Percentiles rank a stretch among this genome's conserved stretches.
These are phyloP conservation scores for Hozukius guyotensis DNA, from an alignment of 2,797 vertebrate species.

Conservation along the genomic window DNA sequence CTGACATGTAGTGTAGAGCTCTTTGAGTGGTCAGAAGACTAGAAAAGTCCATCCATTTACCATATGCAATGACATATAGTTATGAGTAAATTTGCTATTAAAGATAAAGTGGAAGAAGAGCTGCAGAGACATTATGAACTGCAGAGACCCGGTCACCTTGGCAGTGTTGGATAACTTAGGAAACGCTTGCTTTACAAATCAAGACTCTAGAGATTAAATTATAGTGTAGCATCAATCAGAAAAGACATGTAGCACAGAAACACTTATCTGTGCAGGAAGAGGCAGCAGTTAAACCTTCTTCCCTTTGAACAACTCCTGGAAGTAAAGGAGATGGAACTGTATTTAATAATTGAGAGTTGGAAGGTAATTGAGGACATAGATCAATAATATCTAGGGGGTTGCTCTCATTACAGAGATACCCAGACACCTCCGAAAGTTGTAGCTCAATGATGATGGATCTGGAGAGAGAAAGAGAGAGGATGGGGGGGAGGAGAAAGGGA, in stretches of 20 bases:
- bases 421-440: slow-evolving; percentile 68
- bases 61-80: background rate
- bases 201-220: slow-evolving; percentile 32
- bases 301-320: slow-evolving; percentile 69
- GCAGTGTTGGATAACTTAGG: slow-evolving; percentile 5
- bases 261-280: slow-evolving; percentile 56
- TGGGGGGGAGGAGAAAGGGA: slow-evolving; percentile 32
- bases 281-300: slow-evolving; percentile 47
- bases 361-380: slow-evolving; percentile 80
- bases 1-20: no score
- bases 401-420: slow-evolving; percentile 74
- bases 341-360: slow-evolving; percentile 77
- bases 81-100: slow-evolving; percentile 7
- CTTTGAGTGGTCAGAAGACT: no score
- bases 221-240: slow-evolving; percentile 61
- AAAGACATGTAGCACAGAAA: slow-evolving; percentile 37
- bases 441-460: slow-evolving; percentile 75
- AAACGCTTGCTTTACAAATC: slow-evolving; percentile 52
- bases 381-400: slow-evolving; percentile 79
- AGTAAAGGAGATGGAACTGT: slow-evolving; percentile 59
- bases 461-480: slow-evolving; percentile 23
- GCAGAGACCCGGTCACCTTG: slow-evolving; percentile 30
- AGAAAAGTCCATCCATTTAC: no score
- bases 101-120: background rate
- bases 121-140: background rate